A percentile compares a stretch with the other conserved stretches of the same genome.
Evolutionary conservation across 2,888 invertebrate species (phyloP).

Genomic region (Lycocerus yunnanus): DNA sequence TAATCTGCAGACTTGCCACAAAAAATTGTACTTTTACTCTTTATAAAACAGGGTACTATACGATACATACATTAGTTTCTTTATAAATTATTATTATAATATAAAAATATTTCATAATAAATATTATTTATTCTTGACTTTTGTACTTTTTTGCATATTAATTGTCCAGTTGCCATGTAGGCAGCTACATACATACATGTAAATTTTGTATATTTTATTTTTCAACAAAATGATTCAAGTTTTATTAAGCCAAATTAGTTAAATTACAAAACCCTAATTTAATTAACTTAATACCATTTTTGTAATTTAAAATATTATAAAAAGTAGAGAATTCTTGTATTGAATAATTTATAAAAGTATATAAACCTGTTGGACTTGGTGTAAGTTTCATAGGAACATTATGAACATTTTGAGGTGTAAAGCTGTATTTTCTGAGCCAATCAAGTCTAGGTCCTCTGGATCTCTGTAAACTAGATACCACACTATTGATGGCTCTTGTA

Average conservation of each 20-base stretch:
- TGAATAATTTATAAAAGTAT: background rate
- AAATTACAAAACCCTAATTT: background rate
- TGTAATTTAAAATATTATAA: background rate
- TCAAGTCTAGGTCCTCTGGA: conserved; percentile 62
- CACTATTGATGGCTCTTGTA: conserved; percentile 66
- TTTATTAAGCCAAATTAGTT: background rate
- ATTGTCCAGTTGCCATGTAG: too few relatives aligned
- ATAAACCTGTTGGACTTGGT: conserved; percentile 75
- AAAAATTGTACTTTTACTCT: too few relatives aligned
- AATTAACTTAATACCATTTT: background rate
- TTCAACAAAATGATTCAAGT: too few relatives aligned
- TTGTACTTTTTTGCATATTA: too few relatives aligned
- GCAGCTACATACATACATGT: too few relatives aligned
- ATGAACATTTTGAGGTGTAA: conserved; percentile 66
- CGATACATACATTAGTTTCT: too few relatives aligned
- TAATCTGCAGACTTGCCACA: too few relatives aligned
- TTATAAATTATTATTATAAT: too few relatives aligned
- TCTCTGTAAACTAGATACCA: conserved; percentile 63
- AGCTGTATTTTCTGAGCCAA: conserved; percentile 68
- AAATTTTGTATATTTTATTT: too few relatives aligned
- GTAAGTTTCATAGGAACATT: conserved; percentile 71
- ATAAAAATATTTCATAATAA: too few relatives aligned
- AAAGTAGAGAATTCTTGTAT: background rate
- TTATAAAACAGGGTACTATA: too few relatives aligned
- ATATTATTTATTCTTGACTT: too few relatives aligned